phyloP scores from a whole-genome alignment of 2,888 invertebrate species.

The Leptopilina drosophilae region DNA sequence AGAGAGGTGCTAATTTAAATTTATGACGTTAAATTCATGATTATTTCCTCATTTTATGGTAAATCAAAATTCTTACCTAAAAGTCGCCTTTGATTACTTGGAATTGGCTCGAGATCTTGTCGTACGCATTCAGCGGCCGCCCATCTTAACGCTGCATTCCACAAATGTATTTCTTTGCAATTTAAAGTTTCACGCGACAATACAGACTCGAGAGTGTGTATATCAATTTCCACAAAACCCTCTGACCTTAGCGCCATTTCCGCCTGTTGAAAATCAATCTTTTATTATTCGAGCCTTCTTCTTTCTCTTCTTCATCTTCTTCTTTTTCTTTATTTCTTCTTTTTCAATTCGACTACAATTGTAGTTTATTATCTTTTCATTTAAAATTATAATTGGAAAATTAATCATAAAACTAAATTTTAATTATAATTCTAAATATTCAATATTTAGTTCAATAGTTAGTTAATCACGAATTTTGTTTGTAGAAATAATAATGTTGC shows the following conservation, averaged over 20 bases:
- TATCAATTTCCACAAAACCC: constrained; percentile 97
- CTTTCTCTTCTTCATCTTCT: too few relatives aligned
- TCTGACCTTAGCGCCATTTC: constrained; percentile 97
- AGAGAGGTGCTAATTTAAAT: constrained; percentile 20
- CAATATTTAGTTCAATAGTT: too few relatives aligned
- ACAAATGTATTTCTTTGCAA: constrained; percentile 93
- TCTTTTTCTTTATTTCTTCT: too few relatives aligned
- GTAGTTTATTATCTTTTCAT: too few relatives aligned
- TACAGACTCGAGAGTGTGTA: constrained; percentile 93
- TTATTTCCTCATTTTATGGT: background rate
- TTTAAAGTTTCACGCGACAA: constrained; percentile 95
- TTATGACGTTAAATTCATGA: constrained; percentile 35
- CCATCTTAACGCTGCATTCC: constrained; percentile 96
- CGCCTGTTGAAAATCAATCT: constrained; percentile 81
- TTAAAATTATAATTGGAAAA: too few relatives aligned
- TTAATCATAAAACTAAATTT: too few relatives aligned
- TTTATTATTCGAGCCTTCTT: too few relatives aligned
- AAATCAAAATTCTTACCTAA: constrained; percentile 63
- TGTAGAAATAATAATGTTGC: too few relatives aligned
- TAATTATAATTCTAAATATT: too few relatives aligned
- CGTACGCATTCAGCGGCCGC: constrained; percentile 93
- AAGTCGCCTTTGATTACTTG: constrained; percentile 81
- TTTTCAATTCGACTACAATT: too few relatives aligned
- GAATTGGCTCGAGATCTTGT: constrained; percentile 88
- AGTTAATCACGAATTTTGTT: too few relatives aligned